A percentile compares a stretch with the other conserved stretches of the same genome.
Conservation (phyloP, 1,140 invertebrate species). For the Drosophila malerkotliana region DNA sequence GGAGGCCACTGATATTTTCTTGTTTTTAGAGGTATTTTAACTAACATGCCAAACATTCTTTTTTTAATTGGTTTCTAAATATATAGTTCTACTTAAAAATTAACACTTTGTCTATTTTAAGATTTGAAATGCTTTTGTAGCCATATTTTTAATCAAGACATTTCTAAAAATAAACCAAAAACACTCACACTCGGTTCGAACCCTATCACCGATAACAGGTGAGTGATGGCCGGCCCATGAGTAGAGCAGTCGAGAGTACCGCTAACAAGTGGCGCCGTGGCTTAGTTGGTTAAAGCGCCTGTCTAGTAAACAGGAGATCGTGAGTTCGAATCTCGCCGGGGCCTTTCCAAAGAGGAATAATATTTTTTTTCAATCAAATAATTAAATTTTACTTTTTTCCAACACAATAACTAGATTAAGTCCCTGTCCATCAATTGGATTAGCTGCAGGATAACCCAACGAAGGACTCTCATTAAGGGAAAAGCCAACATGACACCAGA, state of each 20-base stretch:
- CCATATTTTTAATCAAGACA: conserved; percentile 5
- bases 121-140: background rate
- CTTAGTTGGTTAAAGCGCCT: conserved; percentile 88
- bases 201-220: conserved; percentile 20
- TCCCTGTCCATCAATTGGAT: conserved; percentile 30
- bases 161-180: conserved; percentile 13
- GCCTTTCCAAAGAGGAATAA: conserved; percentile 65
- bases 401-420: conserved; percentile 24
- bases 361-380: conserved; percentile 11
- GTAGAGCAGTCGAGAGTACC: background rate
- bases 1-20: background rate
- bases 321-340: conserved; percentile 87
- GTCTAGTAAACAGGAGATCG: conserved; percentile 87
- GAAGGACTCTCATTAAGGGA: conserved; percentile 38
- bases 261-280: conserved; percentile 84
- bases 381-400: conserved; percentile 27
- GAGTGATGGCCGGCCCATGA: background rate
- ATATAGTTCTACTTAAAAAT: background rate
- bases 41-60: background rate
- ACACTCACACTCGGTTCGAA: conserved; percentile 5
- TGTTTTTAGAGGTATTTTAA: background rate
- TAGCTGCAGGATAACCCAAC: conserved; percentile 34
- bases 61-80: too few relatives aligned
- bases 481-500: conserved; percentile 32
- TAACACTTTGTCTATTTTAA: background rate